These are phyloP conservation scores for Cyaniris semiargus DNA, from an alignment of 2,888 invertebrate species.

Conservation along the genomic window DNA sequence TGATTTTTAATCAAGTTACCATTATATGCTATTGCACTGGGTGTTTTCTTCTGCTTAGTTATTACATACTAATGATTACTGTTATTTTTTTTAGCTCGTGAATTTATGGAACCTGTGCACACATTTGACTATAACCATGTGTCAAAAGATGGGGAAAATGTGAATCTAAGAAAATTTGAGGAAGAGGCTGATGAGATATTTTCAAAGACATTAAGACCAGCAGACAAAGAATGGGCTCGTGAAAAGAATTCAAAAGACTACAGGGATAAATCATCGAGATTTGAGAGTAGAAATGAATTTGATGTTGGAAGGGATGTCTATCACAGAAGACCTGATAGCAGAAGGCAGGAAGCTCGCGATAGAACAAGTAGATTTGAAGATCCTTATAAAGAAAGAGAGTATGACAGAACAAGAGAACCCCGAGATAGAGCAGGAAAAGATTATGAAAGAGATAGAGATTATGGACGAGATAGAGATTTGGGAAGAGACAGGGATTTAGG, in stretches of 20 bases:
- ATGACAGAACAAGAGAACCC: slow-evolving; percentile 45
- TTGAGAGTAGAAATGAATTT: slow-evolving; percentile 22
- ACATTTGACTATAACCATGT: slow-evolving; percentile 87
- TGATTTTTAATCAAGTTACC: no score
- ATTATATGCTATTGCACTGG: background rate
- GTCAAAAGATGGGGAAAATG: slow-evolving; percentile 65
- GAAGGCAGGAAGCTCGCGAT: slow-evolving; percentile 33
- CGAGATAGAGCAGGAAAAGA: slow-evolving; percentile 50
- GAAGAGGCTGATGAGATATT: slow-evolving; percentile 65
- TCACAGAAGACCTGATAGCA: slow-evolving; percentile 41
- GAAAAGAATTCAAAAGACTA: slow-evolving; percentile 43
- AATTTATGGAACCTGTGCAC: slow-evolving; percentile 83
- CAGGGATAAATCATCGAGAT: slow-evolving; percentile 44
- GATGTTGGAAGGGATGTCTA: slow-evolving; percentile 48
- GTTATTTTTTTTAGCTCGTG: slow-evolving; percentile 61
- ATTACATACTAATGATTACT: background rate
- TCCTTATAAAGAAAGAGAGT: slow-evolving; percentile 41
- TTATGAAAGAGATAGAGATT: slow-evolving; percentile 50
- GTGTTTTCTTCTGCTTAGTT: background rate
- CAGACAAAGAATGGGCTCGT: slow-evolving; percentile 48
- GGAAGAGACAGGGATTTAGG: slow-evolving; percentile 43
- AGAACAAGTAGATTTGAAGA: slow-evolving; percentile 45
- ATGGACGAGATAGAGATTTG: slow-evolving; percentile 46
- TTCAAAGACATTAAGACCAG: slow-evolving; percentile 53
- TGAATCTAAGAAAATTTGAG: slow-evolving; percentile 61